Conservation (phyloP, 2,797 vertebrate species). For the Morelia viridis region DNA sequence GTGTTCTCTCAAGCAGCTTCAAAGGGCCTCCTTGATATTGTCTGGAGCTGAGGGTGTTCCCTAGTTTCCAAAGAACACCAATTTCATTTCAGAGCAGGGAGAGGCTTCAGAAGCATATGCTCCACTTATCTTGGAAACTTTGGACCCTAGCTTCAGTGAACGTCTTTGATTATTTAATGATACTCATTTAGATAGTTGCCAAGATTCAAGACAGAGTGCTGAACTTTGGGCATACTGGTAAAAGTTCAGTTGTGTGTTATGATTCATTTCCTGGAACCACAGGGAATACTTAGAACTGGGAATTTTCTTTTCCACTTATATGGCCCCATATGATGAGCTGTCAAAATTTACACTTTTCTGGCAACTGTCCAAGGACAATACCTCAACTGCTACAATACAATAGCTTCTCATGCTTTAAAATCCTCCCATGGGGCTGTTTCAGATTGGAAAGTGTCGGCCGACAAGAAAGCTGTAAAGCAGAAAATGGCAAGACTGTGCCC, state of each 20-base stretch:
- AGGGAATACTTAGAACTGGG: neutral
- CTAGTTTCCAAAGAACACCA: neutral
- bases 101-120: neutral
- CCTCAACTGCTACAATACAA: neutral
- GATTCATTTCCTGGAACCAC: neutral
- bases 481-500: neutral
- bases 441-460: neutral
- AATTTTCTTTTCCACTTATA: neutral
- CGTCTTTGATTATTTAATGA: neutral
- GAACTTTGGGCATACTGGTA: no score
- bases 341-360: neutral
- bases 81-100: neutral
- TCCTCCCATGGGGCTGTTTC: neutral
- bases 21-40: neutral
- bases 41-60: neutral
- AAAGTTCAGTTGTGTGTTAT: neutral
- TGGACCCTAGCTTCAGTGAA: neutral
- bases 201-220: neutral
- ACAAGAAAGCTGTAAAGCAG: neutral
- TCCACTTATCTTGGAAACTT: neutral
- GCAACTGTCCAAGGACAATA: neutral
- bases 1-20: neutral
- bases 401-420: neutral
- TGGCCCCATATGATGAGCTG: neutral
- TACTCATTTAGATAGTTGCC: neutral